Evolutionary conservation across 2,888 invertebrate genomes (phyloP), one percentile per base, ranked within the genome.

Genomic region (Megastigmus dorsalis): DNA sequence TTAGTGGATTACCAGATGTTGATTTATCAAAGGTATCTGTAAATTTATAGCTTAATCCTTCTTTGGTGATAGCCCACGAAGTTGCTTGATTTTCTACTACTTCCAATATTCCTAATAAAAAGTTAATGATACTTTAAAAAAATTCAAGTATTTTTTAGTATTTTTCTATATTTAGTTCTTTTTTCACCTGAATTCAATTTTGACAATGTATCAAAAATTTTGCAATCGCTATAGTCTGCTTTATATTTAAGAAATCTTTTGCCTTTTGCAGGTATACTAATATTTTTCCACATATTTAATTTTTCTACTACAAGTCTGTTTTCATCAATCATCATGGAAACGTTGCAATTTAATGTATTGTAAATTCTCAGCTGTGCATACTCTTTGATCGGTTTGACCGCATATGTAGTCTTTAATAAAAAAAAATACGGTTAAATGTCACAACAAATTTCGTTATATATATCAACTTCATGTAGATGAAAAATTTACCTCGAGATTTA

Each of bases 351-450:
- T 15, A 84, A 48, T 0, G 85, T 82, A 75, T 95, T 95, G 85
- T 93, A 95, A 6, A 95, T 87, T 78, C 94, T 89, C 20, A 95
- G 78, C 80, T 95, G 94, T 0, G 91, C 91, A 23, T 90, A 84
- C 1, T 91, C 92, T 6, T 85, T 80, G 6, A 89, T 80, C 10
- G 95, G 93, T 13, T 92, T 66, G 1, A 88, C 80, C 0, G 92
- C 91, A 79, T 93, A 92, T 0, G 92, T 91, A 75, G 90, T 89
- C 90, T 93, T 87, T 13, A 89, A 86, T 67, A 78, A 67, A 52
- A 36, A 38, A 26, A 66, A 50, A 48, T 28, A 52, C 43, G n/a
- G 15, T n/a, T n/a, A n/a, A n/a, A n/a, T n/a, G n/a, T n/a, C n/a
- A n/a, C n/a, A n/a, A n/a, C n/a, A n/a, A n/a, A n/a, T n/a, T n/a